Evolutionary conservation across 2,113 vertebrate species (phyloP), one percentile per base, ranked within the genome.

Genomic region (Marmota monax): DNA sequence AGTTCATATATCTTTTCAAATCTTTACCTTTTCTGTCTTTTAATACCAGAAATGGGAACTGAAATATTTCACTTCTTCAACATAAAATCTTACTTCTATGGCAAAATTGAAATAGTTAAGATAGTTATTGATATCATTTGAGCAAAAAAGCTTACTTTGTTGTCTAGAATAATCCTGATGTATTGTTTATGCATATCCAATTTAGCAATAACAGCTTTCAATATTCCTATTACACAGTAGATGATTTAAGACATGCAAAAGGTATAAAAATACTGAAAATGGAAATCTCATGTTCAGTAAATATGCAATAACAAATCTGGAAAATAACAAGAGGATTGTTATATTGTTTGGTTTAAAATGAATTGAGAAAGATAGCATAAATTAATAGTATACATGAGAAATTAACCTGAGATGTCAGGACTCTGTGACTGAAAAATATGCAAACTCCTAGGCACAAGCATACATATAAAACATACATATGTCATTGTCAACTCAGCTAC

Each of bases 71-170:
- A 51, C 0, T 84, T 25, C 23, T 48, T 37, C 73, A 70, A 78
- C 22, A 53, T 4, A 42, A 67, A 94, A 48, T 48, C 10, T 45
- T 69, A 32, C 74, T 91, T 95, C 34, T 6, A 76, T 86, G 12
- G 32, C 23, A 92, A 96, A 74, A 78, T 58, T 79, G 34, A 92
- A 82, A 61, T 39, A 63, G n/a, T 65, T 93, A 84, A 93, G 23
- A 2, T n/a, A 84, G 70, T 85, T 79, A 80, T 70, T 42, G 6
- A 88, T 73, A 88, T 88, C 27, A 91, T 51, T 90, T 79, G 51
- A 82, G 25, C 61, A 22, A 58, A 58, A 70, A 84, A 9, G 0
- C 18, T 85, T 34, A 67, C 9, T 87, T 87, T 67, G 11, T 69
- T 95, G 56, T 7, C 23, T 18, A 63, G 76, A 80, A 74, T 74